Conservation (phyloP, 1,140 invertebrate species). For the Aplysia californica region DNA sequence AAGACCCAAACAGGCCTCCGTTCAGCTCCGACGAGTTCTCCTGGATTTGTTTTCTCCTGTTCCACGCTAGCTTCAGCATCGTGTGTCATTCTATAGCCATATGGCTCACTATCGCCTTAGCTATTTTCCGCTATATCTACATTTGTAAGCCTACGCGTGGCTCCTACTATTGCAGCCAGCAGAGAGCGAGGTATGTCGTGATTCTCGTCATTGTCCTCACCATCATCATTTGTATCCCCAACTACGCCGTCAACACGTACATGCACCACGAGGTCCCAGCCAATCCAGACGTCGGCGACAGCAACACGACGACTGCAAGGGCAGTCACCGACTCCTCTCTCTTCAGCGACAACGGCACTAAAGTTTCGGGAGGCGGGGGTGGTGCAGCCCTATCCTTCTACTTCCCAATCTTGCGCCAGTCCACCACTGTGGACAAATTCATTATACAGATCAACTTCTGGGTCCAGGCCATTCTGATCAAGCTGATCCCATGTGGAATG, state of each 20-base stretch:
- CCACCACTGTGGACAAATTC: background rate
- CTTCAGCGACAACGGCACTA: background rate
- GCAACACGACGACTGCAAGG: background rate
- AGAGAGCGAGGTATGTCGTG: constrained; percentile 79
- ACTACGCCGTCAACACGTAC: constrained; percentile 69
- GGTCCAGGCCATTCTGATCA: constrained; percentile 61
- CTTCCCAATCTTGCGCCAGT: background rate
- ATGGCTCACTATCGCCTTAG: constrained; percentile 90
- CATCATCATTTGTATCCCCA: constrained; percentile 82
- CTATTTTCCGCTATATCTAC: constrained; percentile 93
- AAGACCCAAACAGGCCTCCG: constrained; percentile 30
- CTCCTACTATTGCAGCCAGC: constrained; percentile 78
- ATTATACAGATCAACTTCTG: constrained; percentile 56
- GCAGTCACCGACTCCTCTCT: background rate
- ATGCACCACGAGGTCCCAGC: background rate
- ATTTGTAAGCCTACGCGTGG: constrained; percentile 82
- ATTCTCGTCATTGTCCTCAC: constrained; percentile 79
- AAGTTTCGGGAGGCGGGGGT: too few species aligned
- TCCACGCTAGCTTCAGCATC: constrained; percentile 76
- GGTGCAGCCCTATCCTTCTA: too few species aligned
- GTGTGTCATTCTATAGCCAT: constrained; percentile 94
- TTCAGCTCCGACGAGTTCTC: constrained; percentile 44
- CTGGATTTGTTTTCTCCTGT: constrained; percentile 59
- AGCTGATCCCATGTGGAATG: constrained; percentile 69
- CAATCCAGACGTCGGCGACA: background rate